A percentile compares a stretch with the other conserved stretches of the same genome.
These are phyloP conservation scores for Phlogophora meticulosa DNA, from an alignment of 2,888 invertebrate genomes.

Conservation along the genomic window DNA sequence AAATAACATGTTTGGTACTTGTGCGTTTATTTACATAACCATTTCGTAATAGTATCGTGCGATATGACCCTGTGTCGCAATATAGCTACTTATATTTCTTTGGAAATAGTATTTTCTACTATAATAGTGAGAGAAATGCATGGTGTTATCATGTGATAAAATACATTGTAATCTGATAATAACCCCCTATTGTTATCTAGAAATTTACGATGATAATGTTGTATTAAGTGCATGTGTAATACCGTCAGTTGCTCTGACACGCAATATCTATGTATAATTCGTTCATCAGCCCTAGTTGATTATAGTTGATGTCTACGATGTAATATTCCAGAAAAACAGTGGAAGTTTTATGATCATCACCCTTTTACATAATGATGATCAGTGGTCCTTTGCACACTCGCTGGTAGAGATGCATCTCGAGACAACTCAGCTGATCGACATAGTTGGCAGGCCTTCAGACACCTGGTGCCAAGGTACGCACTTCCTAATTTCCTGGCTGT, in stretches of 20 bases:
- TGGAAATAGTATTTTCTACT: slow-evolving; percentile 23
- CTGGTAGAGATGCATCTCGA: slow-evolving; percentile 58
- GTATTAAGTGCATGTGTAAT: not conserved
- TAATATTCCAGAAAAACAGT: slow-evolving; percentile 19
- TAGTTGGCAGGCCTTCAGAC: slow-evolving; percentile 79
- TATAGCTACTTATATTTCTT: slow-evolving; percentile 12
- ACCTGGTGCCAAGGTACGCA: slow-evolving; percentile 76
- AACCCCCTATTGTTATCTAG: slow-evolving; percentile 13
- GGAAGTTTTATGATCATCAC: slow-evolving; percentile 40
- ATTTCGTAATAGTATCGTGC: slow-evolving; percentile 48
- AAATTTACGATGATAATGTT: not conserved
- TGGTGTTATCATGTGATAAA: slow-evolving; percentile 12
- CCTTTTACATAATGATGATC: slow-evolving; percentile 42
- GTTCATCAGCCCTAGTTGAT: not conserved
- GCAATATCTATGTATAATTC: not conserved
- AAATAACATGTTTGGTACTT: slow-evolving; percentile 56
- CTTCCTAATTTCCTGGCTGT: slow-evolving; percentile 74
- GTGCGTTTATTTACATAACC: slow-evolving; percentile 53
- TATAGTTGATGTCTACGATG: slow-evolving; percentile 7
- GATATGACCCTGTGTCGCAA: slow-evolving; percentile 29
- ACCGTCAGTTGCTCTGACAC: not conserved
- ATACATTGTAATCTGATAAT: slow-evolving; percentile 28
- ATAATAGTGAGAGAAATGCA: not conserved
- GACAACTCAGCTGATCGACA: slow-evolving; percentile 71
- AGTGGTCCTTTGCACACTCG: slow-evolving; percentile 23